Base-by-base conservation (phyloP, 35 echinoderm and acorn worm species). In the Anneissia japonica region DNA sequence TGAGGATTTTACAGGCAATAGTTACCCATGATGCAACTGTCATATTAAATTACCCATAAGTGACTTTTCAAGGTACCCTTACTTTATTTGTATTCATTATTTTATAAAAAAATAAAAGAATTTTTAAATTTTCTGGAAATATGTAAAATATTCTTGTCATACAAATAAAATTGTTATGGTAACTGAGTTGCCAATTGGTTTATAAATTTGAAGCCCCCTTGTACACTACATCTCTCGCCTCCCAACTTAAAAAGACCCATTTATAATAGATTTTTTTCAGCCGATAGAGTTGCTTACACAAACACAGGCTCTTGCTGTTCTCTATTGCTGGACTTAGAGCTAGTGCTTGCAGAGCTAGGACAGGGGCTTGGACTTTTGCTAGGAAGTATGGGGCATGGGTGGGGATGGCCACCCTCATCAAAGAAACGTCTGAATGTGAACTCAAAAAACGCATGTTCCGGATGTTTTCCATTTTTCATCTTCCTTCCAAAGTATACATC, bases 391-490 rank as follows among this genome's bases (percentile, higher is more conserved):
- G 83, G 86, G 31, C 46, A 39, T 31, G 93, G 85, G 46, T 89
- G 88, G 0, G 95, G 91, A 36, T 91, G 89, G 9, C 92, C 91
- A 6, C 92, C 89, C 36, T 93, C 92, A 16, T 94, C 92, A 81
- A 99, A 94, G 87, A 99, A 94, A 82, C 92, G 38, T 74, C 92
- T 75, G 86, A 99, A 94, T 26, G 92, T 94, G 84, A 99, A 99
- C 80, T 99, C 96, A 45, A 94, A 99, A 87, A 99, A 99, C 46
- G 96, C 96, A 39, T 96, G 93, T 23, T 99, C 96, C 1, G 95
- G 84, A 17, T 92, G 86, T 35, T 90, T 82, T 74, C 79, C 74
- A 36, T 88, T 84, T 36, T 95, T 83, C 19, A 76, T 34, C 46
- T 30, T 46, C 17, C 86, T 86, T 37, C 79, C 75, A 26, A 37